Base-by-base conservation (phyloP, 2,113 vertebrate genomes). In the Hippocampus abdominalis region DNA sequence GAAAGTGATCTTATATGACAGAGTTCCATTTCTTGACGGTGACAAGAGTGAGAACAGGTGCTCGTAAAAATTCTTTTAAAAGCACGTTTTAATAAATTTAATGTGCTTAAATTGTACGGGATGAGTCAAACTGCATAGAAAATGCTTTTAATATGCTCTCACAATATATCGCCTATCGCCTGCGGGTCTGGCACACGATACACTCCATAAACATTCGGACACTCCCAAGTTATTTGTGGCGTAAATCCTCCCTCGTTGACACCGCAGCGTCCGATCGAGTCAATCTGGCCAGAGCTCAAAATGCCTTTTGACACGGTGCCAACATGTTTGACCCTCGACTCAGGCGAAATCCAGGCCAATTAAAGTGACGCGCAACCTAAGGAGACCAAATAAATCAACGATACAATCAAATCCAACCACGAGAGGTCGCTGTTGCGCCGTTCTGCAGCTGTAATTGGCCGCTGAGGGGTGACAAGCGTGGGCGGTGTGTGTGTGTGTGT, bases 371-470 rank as follows among this genome's bases (percentile, higher is more conserved):
- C 46, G 27, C 57, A 60, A 66, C 21, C 9, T 32, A 16, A 16
- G n/a, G 1, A 44, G 32, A 3, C 9, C 0, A 18, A 3, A 36
- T 36, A 36, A 36, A 36, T 36, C 32, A 6, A 36, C 32, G 5
- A 36, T 36, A 36, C 32, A 36, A 36, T 32, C 5, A 0, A 56
- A 32, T 20, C 4, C 12, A 0, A n/a, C 70, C 89, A 81, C 78
- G 71, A 90, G 90, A 91, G 88, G 83, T 75, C 78, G 85, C 79
- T 89, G 84, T 88, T 84, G 88, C 74, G 69, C 89, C 69, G 77
- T 51, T 81, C 36, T 69, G 71, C 27, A 62, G 56, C 23, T 12
- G 23, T 7, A 54, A 44, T 4, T 51, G 67, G 59, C 61, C 36
- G 42, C 49, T 23, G 69, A 60, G 25, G 25, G 8, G 9, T 21